phyloP scores from a whole-genome alignment of 1,140 invertebrate species.

The Melitaea cinxia region DNA sequence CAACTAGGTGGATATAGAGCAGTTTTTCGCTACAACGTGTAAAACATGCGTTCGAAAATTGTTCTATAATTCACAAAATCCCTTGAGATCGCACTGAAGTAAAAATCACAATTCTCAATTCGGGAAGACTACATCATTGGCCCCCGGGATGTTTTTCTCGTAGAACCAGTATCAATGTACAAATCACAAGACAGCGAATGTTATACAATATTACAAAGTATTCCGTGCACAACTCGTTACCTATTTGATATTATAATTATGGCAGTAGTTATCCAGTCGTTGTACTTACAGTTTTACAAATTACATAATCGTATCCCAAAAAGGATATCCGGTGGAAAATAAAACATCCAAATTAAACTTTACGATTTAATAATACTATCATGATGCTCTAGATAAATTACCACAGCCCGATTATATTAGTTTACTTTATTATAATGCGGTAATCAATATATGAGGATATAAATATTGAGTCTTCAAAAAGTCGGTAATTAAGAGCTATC shows the following conservation, averaged over 20 bases:
- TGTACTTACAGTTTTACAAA: constrained; percentile 49
- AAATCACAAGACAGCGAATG: constrained; percentile 9
- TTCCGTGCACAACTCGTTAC: constrained; percentile 33
- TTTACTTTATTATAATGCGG: constrained; percentile 27
- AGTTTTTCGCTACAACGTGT: constrained; percentile 4
- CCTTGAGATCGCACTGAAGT: constrained; percentile 31
- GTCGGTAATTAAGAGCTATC: constrained; percentile 23
- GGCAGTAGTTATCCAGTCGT: constrained; percentile 56
- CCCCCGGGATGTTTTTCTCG: constrained; percentile 51
- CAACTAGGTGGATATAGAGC: constrained; percentile 15
- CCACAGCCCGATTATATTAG: constrained; percentile 29
- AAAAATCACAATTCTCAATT: constrained; percentile 43
- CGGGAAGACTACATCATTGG: constrained; percentile 65
- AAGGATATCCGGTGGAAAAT: constrained; percentile 32
- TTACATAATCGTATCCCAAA: constrained; percentile 47
- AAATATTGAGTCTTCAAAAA: not conserved
- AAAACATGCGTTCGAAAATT: constrained; percentile 19
- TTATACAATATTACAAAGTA: constrained; percentile 22
- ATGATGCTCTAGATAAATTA: constrained; percentile 25
- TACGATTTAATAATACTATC: constrained; percentile 5
- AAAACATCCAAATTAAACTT: constrained; percentile 19
- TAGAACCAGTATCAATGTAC: constrained; percentile 18
- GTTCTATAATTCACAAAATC: constrained; percentile 22
- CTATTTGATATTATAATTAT: constrained; percentile 43
- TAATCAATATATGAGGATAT: constrained; percentile 5